A percentile compares a stretch with the other conserved stretches of the same genome.
phyloP scores from a whole-genome alignment of 2,888 invertebrate species.

The Sipunculus nudus region DNA sequence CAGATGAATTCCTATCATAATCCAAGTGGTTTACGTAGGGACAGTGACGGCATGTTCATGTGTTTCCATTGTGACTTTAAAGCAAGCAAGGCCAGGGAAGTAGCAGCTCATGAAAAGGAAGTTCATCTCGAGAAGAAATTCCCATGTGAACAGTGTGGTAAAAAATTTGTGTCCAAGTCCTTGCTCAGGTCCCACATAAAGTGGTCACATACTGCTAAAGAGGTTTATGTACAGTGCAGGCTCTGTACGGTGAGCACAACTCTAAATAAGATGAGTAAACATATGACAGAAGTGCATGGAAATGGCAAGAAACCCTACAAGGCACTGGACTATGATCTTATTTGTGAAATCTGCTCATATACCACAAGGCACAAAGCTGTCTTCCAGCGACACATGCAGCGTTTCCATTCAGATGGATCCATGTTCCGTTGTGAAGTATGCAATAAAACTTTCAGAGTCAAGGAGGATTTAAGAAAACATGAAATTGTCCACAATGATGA shows the following conservation, averaged over 20 bases:
- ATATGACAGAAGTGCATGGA: conserved; percentile 6
- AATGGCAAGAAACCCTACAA: neutral
- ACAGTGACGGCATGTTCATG: neutral
- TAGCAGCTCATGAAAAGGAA: conserved; percentile 3
- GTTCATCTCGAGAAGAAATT: conserved; percentile 6
- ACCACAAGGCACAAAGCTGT: too few relatives aligned
- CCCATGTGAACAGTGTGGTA: conserved; percentile 3
- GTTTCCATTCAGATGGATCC: neutral
- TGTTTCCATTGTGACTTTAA: conserved; percentile 5
- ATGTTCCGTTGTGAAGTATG: neutral
- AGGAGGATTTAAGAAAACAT: neutral
- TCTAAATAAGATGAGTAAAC: neutral
- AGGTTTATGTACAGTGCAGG: neutral
- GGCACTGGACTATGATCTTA: too few relatives aligned
- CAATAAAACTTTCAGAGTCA: neutral
- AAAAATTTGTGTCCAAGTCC: neutral
- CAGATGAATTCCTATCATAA: neutral
- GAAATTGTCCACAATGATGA: neutral
- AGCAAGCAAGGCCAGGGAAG: neutral
- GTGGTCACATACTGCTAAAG: neutral
- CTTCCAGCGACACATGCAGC: neutral
- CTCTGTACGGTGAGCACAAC: neutral
- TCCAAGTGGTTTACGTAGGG: neutral
- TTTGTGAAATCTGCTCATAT: too few relatives aligned
- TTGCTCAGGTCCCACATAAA: conserved; percentile 4